Evolutionary conservation across 2,888 invertebrate species (phyloP).

Genomic region (Kryphioiulus occultus): DNA sequence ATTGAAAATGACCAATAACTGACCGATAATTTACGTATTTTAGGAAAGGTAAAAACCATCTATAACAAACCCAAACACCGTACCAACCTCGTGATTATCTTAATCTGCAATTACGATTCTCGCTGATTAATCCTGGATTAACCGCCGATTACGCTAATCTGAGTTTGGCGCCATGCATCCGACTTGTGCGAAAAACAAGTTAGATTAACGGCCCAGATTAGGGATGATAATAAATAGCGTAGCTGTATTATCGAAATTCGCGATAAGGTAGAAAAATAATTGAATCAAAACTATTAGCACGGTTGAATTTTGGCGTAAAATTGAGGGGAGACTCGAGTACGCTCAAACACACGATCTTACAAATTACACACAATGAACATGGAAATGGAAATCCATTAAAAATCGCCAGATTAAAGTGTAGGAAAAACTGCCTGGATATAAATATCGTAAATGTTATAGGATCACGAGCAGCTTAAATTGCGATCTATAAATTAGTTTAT

Average conservation of each 20-base stretch:
- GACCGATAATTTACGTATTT: too few relatives aligned
- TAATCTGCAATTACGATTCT: too few relatives aligned
- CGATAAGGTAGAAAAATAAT: not conserved
- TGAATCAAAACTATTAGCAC: not conserved
- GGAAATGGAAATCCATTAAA: conserved; percentile 20
- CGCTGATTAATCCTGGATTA: not conserved
- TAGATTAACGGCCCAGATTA: not conserved
- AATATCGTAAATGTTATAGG: not conserved
- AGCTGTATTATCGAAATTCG: not conserved
- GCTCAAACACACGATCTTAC: not conserved
- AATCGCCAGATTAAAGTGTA: not conserved
- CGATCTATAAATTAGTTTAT: not conserved
- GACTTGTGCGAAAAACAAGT: not conserved
- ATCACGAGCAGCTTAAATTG: not conserved
- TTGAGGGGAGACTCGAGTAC: not conserved
- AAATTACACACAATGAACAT: too few relatives aligned
- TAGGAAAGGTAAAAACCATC: too few relatives aligned
- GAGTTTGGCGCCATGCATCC: not conserved
- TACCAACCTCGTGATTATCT: too few relatives aligned
- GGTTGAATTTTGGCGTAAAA: not conserved
- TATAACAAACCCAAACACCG: too few relatives aligned
- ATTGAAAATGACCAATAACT: too few relatives aligned
- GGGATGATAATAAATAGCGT: not conserved
- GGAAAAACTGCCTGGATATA: not conserved
- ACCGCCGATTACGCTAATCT: not conserved